A percentile compares a stretch with the other conserved stretches of the same genome.
phyloP scores from a whole-genome alignment of 2,888 invertebrate species.

The Troides helena region DNA sequence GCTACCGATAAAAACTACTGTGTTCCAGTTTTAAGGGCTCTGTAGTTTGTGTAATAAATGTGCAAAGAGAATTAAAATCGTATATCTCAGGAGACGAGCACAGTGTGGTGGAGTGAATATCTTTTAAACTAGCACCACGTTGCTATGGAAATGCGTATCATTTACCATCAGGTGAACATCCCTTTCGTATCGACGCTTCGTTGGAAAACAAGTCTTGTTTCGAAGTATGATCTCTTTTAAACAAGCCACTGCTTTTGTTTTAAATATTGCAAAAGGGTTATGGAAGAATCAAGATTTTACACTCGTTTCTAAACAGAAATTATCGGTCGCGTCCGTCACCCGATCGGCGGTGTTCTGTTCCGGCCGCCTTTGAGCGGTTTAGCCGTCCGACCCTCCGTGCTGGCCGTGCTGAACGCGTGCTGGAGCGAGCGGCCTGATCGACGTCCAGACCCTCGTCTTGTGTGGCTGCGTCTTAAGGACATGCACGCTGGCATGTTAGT shows the following conservation, averaged over 20 bases:
- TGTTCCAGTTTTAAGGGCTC: too few species aligned
- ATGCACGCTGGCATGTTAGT: slow-evolving; percentile 86
- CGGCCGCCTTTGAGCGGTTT: slow-evolving; percentile 85
- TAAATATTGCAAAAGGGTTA: not conserved
- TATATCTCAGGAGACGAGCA: too few species aligned
- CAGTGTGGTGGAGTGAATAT: too few species aligned
- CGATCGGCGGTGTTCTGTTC: slow-evolving; percentile 75
- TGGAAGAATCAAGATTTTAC: not conserved
- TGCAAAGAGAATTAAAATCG: too few species aligned
- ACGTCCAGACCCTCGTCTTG: slow-evolving; percentile 88
- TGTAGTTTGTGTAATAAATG: too few species aligned
- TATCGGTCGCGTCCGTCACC: slow-evolving; percentile 79
- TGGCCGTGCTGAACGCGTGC: slow-evolving; percentile 86
- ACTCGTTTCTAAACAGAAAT: slow-evolving; percentile 67
- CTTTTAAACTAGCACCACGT: too few species aligned
- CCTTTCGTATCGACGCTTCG: too few species aligned
- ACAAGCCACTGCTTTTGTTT: too few species aligned
- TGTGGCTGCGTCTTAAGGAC: slow-evolving; percentile 88
- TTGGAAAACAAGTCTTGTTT: too few species aligned
- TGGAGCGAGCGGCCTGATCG: slow-evolving; percentile 91
- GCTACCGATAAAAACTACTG: too few species aligned
- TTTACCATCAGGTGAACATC: not conserved
- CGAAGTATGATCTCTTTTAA: too few species aligned
- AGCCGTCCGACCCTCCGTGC: slow-evolving; percentile 86
- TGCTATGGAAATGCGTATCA: too few species aligned